Percentiles rank a stretch among this genome's conserved stretches.
Evolutionary conservation across 1,140 invertebrate genomes (phyloP).

Genomic region (Popillia japonica): DNA sequence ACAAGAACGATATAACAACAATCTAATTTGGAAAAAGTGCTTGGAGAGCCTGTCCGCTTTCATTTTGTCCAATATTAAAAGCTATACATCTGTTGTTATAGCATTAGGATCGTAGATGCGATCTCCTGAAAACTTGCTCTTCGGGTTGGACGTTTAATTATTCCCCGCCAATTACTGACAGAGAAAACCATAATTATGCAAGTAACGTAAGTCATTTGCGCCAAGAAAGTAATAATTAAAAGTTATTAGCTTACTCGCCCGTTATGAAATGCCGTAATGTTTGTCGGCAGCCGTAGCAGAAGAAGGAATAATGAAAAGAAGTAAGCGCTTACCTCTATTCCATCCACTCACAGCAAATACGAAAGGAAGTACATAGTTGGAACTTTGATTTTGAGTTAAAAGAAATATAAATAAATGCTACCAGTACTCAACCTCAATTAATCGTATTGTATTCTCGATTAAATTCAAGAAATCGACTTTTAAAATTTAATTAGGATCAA

Average conservation of each 20-base stretch:
- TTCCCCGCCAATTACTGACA: constrained; percentile 13
- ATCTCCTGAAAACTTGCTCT: not conserved
- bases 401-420: too few species aligned
- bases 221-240: constrained; percentile 28
- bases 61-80: constrained; percentile 7
- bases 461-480: too few species aligned
- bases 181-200: constrained; percentile 25
- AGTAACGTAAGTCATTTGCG: constrained; percentile 26
- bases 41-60: not conserved
- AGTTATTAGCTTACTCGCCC: constrained; percentile 12
- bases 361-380: not conserved
- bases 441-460: too few species aligned
- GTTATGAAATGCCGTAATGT: constrained; percentile 12
- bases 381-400: not conserved
- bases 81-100: constrained; percentile 1
- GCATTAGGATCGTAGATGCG: not conserved
- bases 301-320: not conserved
- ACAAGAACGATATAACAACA: not conserved
- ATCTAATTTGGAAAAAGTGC: not conserved
- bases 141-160: constrained; percentile 20
- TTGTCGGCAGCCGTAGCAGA: not conserved
- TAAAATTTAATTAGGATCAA: not conserved
- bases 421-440: too few species aligned
- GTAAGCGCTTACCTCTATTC: not conserved
- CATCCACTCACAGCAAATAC: not conserved